Percentiles rank a stretch among this genome's conserved stretches.
Evolutionary conservation across 2,797 vertebrate species (phyloP).

Genomic region (Halcyon smyrnensis): DNA sequence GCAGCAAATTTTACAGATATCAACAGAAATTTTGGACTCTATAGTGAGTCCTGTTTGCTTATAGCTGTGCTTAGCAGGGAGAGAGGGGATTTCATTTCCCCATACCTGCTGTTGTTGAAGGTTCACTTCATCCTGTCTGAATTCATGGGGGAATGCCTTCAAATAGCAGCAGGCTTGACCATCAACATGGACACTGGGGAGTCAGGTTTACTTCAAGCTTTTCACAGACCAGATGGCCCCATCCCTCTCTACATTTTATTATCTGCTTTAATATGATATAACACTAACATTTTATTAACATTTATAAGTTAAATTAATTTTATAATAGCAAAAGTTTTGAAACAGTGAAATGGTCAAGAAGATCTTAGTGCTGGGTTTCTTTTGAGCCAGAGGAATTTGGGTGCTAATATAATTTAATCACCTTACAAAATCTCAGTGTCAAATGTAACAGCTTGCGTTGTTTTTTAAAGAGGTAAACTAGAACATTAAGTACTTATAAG

Average conservation of each 20-base stretch:
- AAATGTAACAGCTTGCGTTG: neutral
- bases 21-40: neutral
- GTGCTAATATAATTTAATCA: neutral
- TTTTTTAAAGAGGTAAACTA: neutral
- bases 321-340: neutral
- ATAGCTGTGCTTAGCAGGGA: fast-evolving
- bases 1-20: neutral
- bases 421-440: neutral
- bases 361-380: neutral
- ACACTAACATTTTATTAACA: neutral
- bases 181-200: neutral
- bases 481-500: neutral
- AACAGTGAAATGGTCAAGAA: neutral
- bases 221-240: neutral
- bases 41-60: neutral
- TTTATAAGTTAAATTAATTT: neutral
- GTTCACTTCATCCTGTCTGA: neutral
- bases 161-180: neutral
- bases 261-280: neutral
- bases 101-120: neutral
- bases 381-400: neutral
- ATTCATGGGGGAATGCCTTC: neutral
- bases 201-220: neutral
- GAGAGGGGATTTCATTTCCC: neutral
- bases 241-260: neutral